Conservation (phyloP, 2,797 vertebrate genomes). For the Lagodon rhomboides region DNA sequence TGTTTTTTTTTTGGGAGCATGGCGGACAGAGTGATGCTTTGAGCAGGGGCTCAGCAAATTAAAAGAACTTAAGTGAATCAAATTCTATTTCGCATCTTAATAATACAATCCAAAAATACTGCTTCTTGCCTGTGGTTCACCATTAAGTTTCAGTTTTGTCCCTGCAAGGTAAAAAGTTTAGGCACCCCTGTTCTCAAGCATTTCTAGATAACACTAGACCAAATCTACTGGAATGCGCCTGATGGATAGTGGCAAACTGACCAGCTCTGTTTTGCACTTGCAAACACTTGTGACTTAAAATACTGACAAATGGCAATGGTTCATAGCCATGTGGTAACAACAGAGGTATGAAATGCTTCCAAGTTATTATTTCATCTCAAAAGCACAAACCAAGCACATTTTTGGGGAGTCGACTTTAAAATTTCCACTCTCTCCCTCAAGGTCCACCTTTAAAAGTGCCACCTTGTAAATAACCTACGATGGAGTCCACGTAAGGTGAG, state of each 20-base stretch:
- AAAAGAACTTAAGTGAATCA: too few relatives aligned
- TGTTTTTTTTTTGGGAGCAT: too few relatives aligned
- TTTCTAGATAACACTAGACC: not conserved
- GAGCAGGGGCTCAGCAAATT: too few relatives aligned
- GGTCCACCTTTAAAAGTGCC: conserved; percentile 21
- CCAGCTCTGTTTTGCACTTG: not conserved
- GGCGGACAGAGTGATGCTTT: too few relatives aligned
- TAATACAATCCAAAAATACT: too few relatives aligned
- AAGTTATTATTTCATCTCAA: not conserved
- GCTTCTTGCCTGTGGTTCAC: too few relatives aligned
- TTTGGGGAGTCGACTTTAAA: not conserved
- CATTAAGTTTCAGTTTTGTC: too few relatives aligned
- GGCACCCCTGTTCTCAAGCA: too few relatives aligned
- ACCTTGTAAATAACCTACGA: conserved; percentile 30
- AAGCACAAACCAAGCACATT: not conserved
- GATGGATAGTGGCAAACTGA: not conserved
- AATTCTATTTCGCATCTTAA: too few relatives aligned
- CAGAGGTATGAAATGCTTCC: not conserved
- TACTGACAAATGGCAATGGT: not conserved
- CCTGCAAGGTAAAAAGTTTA: too few relatives aligned
- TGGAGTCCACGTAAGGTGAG: conserved; percentile 40
- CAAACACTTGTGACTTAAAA: not conserved
- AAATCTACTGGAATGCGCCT: conserved; percentile 14
- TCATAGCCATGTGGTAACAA: not conserved
- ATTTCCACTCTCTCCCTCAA: not conserved